phyloP scores from a whole-genome alignment of 2,113 vertebrate species.

The Hypanus sabinus region DNA sequence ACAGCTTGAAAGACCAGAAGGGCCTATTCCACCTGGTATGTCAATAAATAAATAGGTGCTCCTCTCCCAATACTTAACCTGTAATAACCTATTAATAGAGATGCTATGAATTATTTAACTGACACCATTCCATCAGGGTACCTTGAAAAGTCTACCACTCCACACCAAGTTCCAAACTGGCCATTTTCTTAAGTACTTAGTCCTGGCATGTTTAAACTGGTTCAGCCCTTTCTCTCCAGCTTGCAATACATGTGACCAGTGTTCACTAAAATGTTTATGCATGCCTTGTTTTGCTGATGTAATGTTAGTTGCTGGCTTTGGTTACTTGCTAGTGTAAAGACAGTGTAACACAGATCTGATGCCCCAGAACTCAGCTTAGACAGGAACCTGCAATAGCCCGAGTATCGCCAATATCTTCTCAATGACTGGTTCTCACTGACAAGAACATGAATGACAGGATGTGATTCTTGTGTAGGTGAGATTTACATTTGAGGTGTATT shows the following conservation, averaged over 20 bases:
- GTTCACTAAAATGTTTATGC: too few species aligned
- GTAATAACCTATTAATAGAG: neutral
- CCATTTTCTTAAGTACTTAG: neutral
- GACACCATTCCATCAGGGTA: neutral
- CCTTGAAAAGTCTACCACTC: neutral
- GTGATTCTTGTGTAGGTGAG: neutral
- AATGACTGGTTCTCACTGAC: neutral
- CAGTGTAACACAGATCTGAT: neutral
- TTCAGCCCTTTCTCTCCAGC: too few species aligned
- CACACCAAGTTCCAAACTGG: neutral
- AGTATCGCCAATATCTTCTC: neutral
- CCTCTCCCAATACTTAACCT: neutral
- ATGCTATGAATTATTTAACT: neutral
- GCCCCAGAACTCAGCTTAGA: neutral
- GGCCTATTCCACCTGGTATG: too few species aligned
- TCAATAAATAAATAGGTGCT: too few species aligned
- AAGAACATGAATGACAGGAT: neutral
- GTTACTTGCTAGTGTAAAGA: too few species aligned
- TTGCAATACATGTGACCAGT: neutral
- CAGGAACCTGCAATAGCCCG: neutral
- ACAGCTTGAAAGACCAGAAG: too few species aligned
- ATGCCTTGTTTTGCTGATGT: neutral
- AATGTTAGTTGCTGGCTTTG: neutral
- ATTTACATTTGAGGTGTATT: conserved; percentile 11
- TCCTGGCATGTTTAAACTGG: neutral